Conservation (phyloP, 2,113 vertebrate species). For the Numida meleagris region DNA sequence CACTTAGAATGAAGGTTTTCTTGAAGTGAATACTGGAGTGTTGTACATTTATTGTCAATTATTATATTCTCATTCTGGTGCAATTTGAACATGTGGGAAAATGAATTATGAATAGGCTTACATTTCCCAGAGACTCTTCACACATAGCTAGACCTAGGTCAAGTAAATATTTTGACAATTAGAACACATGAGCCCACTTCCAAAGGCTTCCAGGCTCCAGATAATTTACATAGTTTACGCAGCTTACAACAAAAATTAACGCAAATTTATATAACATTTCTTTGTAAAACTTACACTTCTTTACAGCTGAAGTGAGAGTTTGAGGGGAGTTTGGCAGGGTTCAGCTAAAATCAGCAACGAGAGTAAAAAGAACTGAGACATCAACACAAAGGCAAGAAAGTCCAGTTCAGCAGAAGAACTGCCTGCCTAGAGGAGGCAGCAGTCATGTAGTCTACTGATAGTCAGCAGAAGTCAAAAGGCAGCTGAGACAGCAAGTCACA, state of each 20-base stretch:
- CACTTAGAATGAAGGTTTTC: not conserved
- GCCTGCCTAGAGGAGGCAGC: not conserved
- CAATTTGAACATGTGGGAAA: not conserved
- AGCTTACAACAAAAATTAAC: not conserved
- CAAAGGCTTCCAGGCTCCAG: not conserved
- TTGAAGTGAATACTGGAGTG: not conserved
- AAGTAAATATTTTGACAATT: not conserved
- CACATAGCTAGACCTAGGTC: not conserved
- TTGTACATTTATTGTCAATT: not conserved
- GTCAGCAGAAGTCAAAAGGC: not conserved
- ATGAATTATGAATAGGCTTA: not conserved
- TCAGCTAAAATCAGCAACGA: not conserved
- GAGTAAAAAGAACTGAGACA: not conserved
- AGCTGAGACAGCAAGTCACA: not conserved
- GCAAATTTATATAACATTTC: not conserved
- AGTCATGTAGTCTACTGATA: not conserved
- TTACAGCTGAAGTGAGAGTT: not conserved
- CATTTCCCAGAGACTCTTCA: not conserved
- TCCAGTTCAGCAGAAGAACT: not conserved
- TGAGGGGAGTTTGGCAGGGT: not conserved
- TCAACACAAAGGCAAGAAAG: not conserved
- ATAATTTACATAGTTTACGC: not conserved
- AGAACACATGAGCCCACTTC: not conserved
- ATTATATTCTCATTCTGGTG: not conserved
- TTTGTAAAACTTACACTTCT: not conserved